Percentiles rank a stretch among this genome's conserved stretches.
Evolutionary conservation across 2,888 invertebrate genomes (phyloP).

Genomic region (Hydrotaea cyrtoneurina): DNA sequence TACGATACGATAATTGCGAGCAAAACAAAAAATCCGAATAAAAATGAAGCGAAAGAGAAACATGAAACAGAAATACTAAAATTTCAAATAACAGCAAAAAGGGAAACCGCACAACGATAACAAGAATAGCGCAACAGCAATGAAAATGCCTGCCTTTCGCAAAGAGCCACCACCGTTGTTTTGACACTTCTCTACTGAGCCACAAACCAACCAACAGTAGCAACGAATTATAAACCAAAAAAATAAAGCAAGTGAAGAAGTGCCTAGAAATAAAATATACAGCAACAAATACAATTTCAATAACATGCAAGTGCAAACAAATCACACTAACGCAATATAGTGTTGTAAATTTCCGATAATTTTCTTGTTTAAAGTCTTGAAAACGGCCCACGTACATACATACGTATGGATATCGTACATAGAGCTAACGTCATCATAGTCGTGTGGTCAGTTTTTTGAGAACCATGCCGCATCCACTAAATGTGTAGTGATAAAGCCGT

Average conservation of each 20-base stretch:
- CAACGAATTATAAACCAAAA: not conserved
- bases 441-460: not conserved
- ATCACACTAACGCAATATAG: not conserved
- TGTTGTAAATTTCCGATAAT: not conserved
- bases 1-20: not conserved
- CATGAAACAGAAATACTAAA: not conserved
- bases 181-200: not conserved
- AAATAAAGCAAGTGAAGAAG: not conserved
- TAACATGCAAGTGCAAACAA: not conserved
- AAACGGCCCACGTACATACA: not conserved
- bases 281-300: not conserved
- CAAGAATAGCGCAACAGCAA: not conserved
- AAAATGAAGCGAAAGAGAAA: not conserved
- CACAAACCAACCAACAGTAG: not conserved
- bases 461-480: no score
- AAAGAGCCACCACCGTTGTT: not conserved
- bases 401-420: not conserved
- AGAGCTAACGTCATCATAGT: not conserved
- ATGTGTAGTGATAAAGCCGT: not conserved
- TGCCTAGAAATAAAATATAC: not conserved
- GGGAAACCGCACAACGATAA: not conserved
- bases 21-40: slow-evolving; percentile 6
- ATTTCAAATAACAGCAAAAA: not conserved
- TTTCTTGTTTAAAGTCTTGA: not conserved
- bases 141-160: not conserved